Evolutionary conservation across 2,113 vertebrate genomes (phyloP).

Genomic region (Melospiza melodia): DNA sequence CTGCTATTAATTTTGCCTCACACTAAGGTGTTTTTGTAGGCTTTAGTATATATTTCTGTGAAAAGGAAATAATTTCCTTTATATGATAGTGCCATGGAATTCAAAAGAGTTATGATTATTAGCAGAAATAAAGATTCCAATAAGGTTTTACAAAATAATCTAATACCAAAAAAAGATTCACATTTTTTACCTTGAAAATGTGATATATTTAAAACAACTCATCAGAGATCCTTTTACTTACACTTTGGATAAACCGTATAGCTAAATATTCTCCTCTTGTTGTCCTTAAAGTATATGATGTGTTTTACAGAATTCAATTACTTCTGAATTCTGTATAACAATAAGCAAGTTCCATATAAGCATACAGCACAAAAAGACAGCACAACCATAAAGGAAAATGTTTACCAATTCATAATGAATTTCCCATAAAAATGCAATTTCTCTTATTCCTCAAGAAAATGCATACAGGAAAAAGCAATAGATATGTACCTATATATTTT

Average conservation of each 20-base stretch:
- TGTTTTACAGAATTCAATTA: not conserved
- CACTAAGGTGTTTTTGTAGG: not conserved
- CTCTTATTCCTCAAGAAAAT: not conserved
- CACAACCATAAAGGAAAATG: not conserved
- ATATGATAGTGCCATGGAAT: not conserved
- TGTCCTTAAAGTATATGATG: not conserved
- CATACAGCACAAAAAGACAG: not conserved
- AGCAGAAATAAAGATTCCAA: not conserved
- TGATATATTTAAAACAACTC: not conserved
- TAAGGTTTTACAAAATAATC: slow-evolving; percentile 11
- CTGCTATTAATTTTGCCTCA: slow-evolving; percentile 1
- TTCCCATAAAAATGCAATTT: not conserved
- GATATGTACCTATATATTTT: not conserved
- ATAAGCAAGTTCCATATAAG: not conserved
- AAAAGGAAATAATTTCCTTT: not conserved
- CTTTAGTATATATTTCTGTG: not conserved
- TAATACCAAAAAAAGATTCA: not conserved
- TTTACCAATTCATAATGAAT: not conserved
- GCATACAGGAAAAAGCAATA: not conserved
- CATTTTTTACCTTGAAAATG: not conserved
- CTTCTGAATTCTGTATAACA: not conserved
- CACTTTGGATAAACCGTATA: not conserved
- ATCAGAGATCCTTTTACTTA: not conserved
- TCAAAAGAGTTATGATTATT: slow-evolving; percentile 27
- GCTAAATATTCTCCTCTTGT: not conserved